Conservation (phyloP, 2,888 invertebrate genomes). For the Tipula confusa region DNA sequence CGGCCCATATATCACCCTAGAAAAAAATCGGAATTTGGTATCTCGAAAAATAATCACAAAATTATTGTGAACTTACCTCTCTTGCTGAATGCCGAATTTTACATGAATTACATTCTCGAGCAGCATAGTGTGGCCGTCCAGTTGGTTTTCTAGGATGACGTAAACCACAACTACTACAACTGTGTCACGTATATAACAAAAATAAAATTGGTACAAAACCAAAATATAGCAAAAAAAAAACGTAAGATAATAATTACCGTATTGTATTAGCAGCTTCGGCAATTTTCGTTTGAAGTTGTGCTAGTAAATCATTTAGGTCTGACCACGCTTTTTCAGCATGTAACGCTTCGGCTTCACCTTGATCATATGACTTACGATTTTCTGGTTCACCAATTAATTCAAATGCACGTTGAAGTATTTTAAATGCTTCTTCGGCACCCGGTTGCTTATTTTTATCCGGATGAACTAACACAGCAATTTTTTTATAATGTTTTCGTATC, state of each 20-base stretch:
- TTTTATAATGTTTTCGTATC: conserved; percentile 88
- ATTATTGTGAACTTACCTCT: conserved; percentile 56
- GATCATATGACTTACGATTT: conserved; percentile 68
- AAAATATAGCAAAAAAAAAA: neutral
- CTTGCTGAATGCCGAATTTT: conserved; percentile 85
- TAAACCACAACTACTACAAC: conserved; percentile 90
- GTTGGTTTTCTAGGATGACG: conserved; percentile 83
- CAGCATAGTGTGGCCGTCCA: conserved; percentile 85
- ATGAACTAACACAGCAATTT: conserved; percentile 90
- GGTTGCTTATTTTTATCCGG: conserved; percentile 95
- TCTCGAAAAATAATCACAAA: neutral
- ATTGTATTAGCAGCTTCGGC: conserved; percentile 93
- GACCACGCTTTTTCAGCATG: conserved; percentile 84
- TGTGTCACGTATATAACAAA: conserved; percentile 42
- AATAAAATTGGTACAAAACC: neutral
- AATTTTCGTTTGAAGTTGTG: conserved; percentile 88
- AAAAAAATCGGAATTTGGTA: conserved; percentile 4
- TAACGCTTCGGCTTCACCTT: conserved; percentile 67
- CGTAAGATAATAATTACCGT: conserved; percentile 45
- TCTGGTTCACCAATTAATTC: conserved; percentile 89
- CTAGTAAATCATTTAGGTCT: conserved; percentile 79
- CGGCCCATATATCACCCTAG: conserved; percentile 95
- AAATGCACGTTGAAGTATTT: conserved; percentile 91
- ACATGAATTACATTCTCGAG: conserved; percentile 84
- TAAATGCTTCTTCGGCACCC: conserved; percentile 94